A percentile compares a stretch with the other conserved stretches of the same genome.
These are phyloP conservation scores for Thunnus maccoyii DNA, from an alignment of 2,113 vertebrate genomes.

Conservation along the genomic window DNA sequence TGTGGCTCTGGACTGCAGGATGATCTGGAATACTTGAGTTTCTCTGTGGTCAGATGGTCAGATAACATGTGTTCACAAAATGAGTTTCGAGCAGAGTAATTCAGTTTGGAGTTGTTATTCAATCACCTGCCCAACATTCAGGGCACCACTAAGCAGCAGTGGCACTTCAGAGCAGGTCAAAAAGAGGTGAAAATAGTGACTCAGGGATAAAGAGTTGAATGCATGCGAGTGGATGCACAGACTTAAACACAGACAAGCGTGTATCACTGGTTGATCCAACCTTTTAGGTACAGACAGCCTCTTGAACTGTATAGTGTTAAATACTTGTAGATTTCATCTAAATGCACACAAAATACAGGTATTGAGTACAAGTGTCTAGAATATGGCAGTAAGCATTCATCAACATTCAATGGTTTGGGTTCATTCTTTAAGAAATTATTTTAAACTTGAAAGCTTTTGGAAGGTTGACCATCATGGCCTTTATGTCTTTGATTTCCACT, in stretches of 20 bases:
- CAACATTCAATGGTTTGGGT: slow-evolving; percentile 11
- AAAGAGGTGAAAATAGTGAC: slow-evolving; percentile 50
- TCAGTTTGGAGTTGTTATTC: slow-evolving; percentile 51
- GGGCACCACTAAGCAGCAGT: slow-evolving; percentile 41
- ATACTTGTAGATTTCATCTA: slow-evolving; percentile 4
- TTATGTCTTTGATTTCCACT: slow-evolving; percentile 44
- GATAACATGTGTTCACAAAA: slow-evolving; percentile 45
- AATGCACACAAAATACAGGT: slow-evolving; percentile 1
- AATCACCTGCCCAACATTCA: slow-evolving; percentile 36
- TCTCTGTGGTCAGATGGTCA: slow-evolving; percentile 23
- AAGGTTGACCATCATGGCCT: slow-evolving; percentile 32
- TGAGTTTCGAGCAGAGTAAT: slow-evolving; percentile 47
- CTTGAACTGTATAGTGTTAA: not conserved
- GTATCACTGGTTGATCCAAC: not conserved
- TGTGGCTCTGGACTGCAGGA: not conserved
- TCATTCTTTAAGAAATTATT: slow-evolving; percentile 35
- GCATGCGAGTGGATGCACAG: slow-evolving; percentile 4
- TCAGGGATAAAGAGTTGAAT: slow-evolving; percentile 28
- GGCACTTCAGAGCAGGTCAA: slow-evolving; percentile 49
- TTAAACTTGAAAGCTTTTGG: slow-evolving; percentile 50
- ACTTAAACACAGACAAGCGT: not conserved
- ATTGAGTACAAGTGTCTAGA: not conserved
- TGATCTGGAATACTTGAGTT: slow-evolving; percentile 1
- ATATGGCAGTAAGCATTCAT: slow-evolving; percentile 8
- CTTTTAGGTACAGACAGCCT: not conserved